Conservation (phyloP, 2,888 invertebrate species). For the Drosophila mimica region DNA sequence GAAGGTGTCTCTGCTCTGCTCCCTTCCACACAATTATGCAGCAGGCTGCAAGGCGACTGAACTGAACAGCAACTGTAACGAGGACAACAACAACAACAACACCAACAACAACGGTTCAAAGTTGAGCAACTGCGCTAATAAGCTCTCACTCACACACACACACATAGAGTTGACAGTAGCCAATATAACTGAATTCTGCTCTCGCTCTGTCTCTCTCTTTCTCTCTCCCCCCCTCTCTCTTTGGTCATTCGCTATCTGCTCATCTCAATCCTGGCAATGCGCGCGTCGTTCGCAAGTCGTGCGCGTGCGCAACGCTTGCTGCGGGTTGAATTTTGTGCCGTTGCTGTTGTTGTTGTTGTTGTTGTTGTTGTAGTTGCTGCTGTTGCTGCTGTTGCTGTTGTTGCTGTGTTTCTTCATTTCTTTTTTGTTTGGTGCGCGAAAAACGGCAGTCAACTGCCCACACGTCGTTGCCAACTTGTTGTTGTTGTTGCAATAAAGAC, state of each 20-base stretch:
- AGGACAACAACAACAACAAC: not conserved
- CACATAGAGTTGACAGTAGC: slow-evolving; percentile 27
- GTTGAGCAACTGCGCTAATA: slow-evolving; percentile 28
- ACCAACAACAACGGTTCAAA: slow-evolving; percentile 12
- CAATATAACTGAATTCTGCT: slow-evolving; percentile 1
- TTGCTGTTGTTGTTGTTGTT: not conserved
- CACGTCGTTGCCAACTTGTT: slow-evolving; percentile 42
- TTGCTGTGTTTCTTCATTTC: slow-evolving; percentile 5
- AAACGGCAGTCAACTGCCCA: slow-evolving; percentile 76
- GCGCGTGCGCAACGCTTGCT: slow-evolving; percentile 69
- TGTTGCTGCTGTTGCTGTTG: not conserved
- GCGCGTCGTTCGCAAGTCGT: slow-evolving; percentile 66
- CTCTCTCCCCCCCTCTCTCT: not conserved
- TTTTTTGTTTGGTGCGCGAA: slow-evolving; percentile 56
- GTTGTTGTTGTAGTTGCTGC: not conserved
- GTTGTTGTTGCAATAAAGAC: slow-evolving; percentile 53
- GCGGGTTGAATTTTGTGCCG: slow-evolving; percentile 16
- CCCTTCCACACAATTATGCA: slow-evolving; percentile 1
- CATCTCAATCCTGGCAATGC: slow-evolving; percentile 27
- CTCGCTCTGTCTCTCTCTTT: not conserved
- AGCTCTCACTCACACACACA: slow-evolving; percentile 10
- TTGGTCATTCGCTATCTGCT: not conserved
- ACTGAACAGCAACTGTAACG: slow-evolving; percentile 1
- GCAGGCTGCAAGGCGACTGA: not conserved
- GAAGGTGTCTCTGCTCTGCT: slow-evolving; percentile 16